A percentile compares a stretch with the other conserved stretches of the same genome.
phyloP scores from a whole-genome alignment of 2,888 invertebrate species.

The Sphaerophoria taeniata region DNA sequence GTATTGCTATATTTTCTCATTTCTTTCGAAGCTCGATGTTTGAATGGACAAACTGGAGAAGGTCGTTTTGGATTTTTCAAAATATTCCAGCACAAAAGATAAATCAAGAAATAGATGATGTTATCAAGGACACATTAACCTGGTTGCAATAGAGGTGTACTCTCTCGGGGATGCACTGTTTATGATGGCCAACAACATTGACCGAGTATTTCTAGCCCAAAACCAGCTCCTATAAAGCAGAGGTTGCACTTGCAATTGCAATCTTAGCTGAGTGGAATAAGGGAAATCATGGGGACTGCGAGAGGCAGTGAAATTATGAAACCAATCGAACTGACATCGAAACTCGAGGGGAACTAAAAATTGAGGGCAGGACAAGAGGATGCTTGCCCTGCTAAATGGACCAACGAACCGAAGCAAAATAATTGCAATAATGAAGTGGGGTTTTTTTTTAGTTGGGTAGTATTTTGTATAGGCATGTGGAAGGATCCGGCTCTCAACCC shows the following conservation, averaged over 20 bases:
- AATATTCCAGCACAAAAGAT: not conserved
- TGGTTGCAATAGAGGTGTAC: slow-evolving; percentile 5
- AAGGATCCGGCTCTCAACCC: not conserved
- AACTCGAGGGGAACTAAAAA: slow-evolving; percentile 2
- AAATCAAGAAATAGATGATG: not conserved
- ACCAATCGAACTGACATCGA: slow-evolving; percentile 40
- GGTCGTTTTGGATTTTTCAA: slow-evolving; percentile 13
- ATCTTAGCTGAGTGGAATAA: slow-evolving; percentile 45
- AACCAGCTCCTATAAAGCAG: slow-evolving; percentile 11
- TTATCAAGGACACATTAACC: slow-evolving; percentile 41
- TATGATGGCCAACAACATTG: slow-evolving; percentile 56
- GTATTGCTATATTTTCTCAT: not conserved
- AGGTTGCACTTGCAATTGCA: slow-evolving; percentile 47
- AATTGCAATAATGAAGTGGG: slow-evolving; percentile 54
- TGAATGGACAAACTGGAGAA: slow-evolving; percentile 26
- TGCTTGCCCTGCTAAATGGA: slow-evolving; percentile 29
- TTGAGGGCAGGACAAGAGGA: slow-evolving; percentile 22
- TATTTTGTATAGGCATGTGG: not conserved
- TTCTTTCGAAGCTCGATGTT: slow-evolving; percentile 7
- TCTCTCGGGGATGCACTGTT: not conserved
- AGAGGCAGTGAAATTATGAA: slow-evolving; percentile 5
- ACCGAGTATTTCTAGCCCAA: slow-evolving; percentile 33
- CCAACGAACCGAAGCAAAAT: slow-evolving; percentile 54
- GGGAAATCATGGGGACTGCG: slow-evolving; percentile 2
- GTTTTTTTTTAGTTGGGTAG: not conserved